Evolutionary conservation across 2,797 vertebrate genomes (phyloP).

Genomic region (Toxotes lorentzi): DNA sequence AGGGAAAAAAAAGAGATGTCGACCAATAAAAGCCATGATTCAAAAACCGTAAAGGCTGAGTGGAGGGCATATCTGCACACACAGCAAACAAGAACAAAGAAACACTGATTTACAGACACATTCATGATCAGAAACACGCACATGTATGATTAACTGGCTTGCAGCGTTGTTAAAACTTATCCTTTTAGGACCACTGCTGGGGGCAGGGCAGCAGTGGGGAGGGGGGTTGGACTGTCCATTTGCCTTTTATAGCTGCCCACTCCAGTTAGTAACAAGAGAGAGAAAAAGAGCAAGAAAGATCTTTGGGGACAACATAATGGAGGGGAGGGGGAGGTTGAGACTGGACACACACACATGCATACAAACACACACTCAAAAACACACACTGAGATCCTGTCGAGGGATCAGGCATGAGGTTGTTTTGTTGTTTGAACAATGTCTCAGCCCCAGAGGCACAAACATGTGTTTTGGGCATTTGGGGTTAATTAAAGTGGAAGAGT

Average conservation of each 20-base stretch:
- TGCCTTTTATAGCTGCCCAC: slow-evolving; percentile 77
- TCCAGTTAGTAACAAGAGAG: slow-evolving; percentile 52
- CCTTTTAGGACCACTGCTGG: slow-evolving; percentile 65
- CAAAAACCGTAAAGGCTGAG: slow-evolving; percentile 55
- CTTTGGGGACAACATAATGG: slow-evolving; percentile 54
- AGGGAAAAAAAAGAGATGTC: slow-evolving; percentile 33
- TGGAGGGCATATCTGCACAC: slow-evolving; percentile 50
- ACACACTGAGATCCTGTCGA: slow-evolving; percentile 43
- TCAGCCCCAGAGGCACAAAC: slow-evolving; percentile 29
- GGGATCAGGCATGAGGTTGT: slow-evolving; percentile 39
- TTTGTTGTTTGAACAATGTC: slow-evolving; percentile 60
- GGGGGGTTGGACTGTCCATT: slow-evolving; percentile 67
- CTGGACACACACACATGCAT: slow-evolving; percentile 52
- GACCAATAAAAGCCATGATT: slow-evolving; percentile 72
- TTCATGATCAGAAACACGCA: slow-evolving; percentile 61
- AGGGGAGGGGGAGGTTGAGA: not conserved
- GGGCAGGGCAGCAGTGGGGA: slow-evolving; percentile 66
- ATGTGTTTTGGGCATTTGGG: slow-evolving; percentile 40
- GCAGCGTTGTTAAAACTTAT: slow-evolving; percentile 62
- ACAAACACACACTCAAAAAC: slow-evolving; percentile 31
- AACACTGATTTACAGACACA: slow-evolving; percentile 54
- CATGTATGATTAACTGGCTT: slow-evolving; percentile 45
- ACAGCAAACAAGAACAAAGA: slow-evolving; percentile 49
- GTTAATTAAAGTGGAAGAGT: slow-evolving; percentile 47
- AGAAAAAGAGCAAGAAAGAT: slow-evolving; percentile 45